Base-by-base conservation (phyloP, 2,888 invertebrate genomes). In the Hydraecia micacea region DNA sequence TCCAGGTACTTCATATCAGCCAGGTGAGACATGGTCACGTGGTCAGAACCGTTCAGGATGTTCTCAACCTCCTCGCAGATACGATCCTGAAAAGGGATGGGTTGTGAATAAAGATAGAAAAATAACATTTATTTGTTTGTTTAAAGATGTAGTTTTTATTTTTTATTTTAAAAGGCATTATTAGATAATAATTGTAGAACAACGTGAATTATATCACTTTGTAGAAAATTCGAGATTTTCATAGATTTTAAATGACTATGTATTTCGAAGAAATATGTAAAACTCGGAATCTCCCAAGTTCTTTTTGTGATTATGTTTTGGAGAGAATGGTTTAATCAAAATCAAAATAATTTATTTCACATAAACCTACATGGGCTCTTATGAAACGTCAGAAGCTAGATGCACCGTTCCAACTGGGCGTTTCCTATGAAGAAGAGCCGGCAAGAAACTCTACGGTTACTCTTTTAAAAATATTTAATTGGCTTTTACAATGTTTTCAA, bases 1-100 rank as follows among this genome's bases (percentile, higher is more conserved):
- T 98, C 98, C 88, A 98, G 92, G 88, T 98, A 98, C 86, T 97
- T 97, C 97, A 98, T 97, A 73, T 97, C 96, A 62, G 97, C 93
- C 25, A 98, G 92, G 68, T 97, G 97, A 0, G 97, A 94, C 93
- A 97, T 95, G 8, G 95, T 96, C 7, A 96, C 91, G 32, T 97
- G 95, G 0, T 97, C 92, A 2, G 91, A 88, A 71, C 88, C 93
- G 66, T 95, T 93, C 25, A 96, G 91, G 49, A 97, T 90, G 0
- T 85, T 81, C 36, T 92, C 89, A 9, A 94, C 89, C 85, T 97
- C 97, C 66, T 95, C 93, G 77, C 87, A 94, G 2, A 97, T 94
- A n/a, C 93, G 94, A 1, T 96, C 92, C 93, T 97, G 76, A 7
- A 75, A 80, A 63, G 36, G 2, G 0, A 36, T n/a, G 11, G 18